phyloP scores from a whole-genome alignment of 2,888 invertebrate genomes.

The Rhingia rostrata region DNA sequence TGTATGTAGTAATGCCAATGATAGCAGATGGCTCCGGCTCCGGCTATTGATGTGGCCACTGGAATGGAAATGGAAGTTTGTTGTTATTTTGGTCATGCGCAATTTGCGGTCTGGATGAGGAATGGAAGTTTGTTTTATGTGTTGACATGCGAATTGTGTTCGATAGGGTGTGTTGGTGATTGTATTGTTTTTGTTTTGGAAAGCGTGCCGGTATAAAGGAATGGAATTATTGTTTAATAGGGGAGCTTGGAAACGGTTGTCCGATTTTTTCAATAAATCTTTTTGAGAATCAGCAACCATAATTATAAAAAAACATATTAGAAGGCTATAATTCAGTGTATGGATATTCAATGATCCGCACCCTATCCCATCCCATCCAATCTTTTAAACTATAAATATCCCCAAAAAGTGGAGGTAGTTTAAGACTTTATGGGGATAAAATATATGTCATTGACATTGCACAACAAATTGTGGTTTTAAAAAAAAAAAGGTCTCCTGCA shows the following conservation, averaged over 20 bases:
- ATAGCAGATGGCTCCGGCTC: conserved; percentile 41
- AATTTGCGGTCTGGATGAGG: conserved; percentile 44
- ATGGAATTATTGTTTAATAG: neutral
- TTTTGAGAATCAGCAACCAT: too few relatives aligned
- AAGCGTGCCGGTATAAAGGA: conserved; percentile 36
- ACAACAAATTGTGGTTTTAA: too few relatives aligned
- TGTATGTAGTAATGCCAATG: conserved; percentile 1
- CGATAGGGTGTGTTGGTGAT: conserved; percentile 27
- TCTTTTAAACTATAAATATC: too few relatives aligned
- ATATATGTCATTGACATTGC: too few relatives aligned
- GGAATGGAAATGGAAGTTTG: conserved; percentile 56
- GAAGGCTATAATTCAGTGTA: too few relatives aligned
- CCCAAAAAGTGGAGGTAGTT: too few relatives aligned
- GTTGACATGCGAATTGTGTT: neutral
- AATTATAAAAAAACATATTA: too few relatives aligned
- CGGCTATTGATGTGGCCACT: conserved; percentile 23
- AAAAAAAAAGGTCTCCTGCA: too few relatives aligned
- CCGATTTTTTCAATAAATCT: too few relatives aligned
- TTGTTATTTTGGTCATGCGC: conserved; percentile 70
- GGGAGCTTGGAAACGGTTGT: conserved; percentile 24
- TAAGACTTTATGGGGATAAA: too few relatives aligned
- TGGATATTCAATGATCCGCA: too few relatives aligned
- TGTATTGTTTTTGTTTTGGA: conserved; percentile 64
- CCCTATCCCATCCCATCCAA: too few relatives aligned
- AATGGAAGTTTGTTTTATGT: conserved; percentile 21